Percentiles rank a stretch among this genome's conserved stretches.
Evolutionary conservation across 1,140 invertebrate genomes (phyloP).

Genomic region (Luehdorfia chinensis): DNA sequence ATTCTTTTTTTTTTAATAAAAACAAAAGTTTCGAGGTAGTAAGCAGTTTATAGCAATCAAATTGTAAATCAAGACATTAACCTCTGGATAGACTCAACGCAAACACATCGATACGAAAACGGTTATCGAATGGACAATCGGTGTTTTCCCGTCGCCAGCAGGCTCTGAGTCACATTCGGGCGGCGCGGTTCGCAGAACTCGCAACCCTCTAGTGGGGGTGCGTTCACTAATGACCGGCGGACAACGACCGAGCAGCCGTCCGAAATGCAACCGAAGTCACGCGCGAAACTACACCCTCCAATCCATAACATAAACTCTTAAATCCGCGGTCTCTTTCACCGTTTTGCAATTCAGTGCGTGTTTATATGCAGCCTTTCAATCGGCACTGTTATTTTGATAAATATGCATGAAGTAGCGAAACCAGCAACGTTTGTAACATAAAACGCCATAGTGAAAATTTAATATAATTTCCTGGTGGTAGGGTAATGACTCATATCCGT

Average conservation of each 20-base stretch:
- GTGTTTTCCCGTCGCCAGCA: slow-evolving; percentile 49
- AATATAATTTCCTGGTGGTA: slow-evolving; percentile 72
- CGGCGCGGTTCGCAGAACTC: slow-evolving; percentile 54
- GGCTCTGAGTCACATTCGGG: slow-evolving; percentile 53
- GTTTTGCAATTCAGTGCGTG: slow-evolving; percentile 66
- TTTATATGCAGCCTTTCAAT: slow-evolving; percentile 75
- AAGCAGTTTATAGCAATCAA: too few relatives aligned
- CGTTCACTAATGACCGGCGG: slow-evolving; percentile 61
- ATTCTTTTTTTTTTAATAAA: too few relatives aligned
- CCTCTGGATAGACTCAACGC: neutral
- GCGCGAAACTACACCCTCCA: slow-evolving; percentile 59
- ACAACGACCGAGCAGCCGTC: slow-evolving; percentile 44
- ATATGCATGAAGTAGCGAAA: slow-evolving; percentile 74
- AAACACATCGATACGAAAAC: slow-evolving; percentile 6
- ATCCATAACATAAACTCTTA: slow-evolving; percentile 59
- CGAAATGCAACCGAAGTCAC: slow-evolving; percentile 44
- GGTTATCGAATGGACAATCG: slow-evolving; percentile 46
- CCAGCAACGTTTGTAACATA: slow-evolving; percentile 63
- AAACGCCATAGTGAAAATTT: slow-evolving; percentile 75
- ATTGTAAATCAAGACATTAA: slow-evolving; percentile 11
- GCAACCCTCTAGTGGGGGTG: slow-evolving; percentile 55
- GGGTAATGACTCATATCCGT: slow-evolving; percentile 71
- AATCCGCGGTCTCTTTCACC: slow-evolving; percentile 40
- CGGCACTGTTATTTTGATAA: slow-evolving; percentile 74
- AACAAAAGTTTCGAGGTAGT: too few relatives aligned